Conservation (phyloP, 2,113 vertebrate species). For the Psilopsiagon aymara region DNA sequence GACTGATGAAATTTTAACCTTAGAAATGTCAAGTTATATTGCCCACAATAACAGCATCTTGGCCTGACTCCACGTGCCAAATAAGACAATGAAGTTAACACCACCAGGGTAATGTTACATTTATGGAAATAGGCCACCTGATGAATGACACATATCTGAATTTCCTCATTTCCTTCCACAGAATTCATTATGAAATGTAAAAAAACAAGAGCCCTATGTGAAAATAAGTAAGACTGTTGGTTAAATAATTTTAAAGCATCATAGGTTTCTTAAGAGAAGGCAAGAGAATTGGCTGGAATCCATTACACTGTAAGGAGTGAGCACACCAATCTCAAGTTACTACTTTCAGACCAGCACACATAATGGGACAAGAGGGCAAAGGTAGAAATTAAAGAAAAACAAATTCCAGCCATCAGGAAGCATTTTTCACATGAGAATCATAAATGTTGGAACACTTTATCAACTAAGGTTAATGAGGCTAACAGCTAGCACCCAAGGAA, state of each 20-base stretch:
- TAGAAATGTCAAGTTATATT: neutral
- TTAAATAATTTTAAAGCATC: neutral
- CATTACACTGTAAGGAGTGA: conserved; percentile 27
- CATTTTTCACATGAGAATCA: conserved; percentile 67
- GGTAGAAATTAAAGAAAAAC: conserved; percentile 69
- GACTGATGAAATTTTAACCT: neutral
- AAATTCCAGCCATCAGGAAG: conserved; percentile 58
- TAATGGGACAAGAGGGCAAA: conserved; percentile 64
- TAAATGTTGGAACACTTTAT: conserved; percentile 44
- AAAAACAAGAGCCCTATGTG: neutral
- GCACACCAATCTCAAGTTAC: conserved; percentile 46
- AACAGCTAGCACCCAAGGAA: conserved; percentile 52
- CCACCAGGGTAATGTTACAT: neutral
- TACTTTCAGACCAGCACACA: conserved; percentile 39
- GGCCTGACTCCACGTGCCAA: neutral
- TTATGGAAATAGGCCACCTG: neutral
- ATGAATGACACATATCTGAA: neutral
- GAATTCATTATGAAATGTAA: neutral
- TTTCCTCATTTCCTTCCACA: neutral
- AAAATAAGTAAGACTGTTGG: neutral
- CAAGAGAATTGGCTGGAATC: conserved; percentile 1
- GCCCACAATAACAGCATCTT: neutral
- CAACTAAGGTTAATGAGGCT: conserved; percentile 67
- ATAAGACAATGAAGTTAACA: neutral
- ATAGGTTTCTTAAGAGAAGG: neutral